Evolutionary conservation across 1,140 invertebrate species (phyloP).

Genomic region (Macrobrachium rosenbergii): DNA sequence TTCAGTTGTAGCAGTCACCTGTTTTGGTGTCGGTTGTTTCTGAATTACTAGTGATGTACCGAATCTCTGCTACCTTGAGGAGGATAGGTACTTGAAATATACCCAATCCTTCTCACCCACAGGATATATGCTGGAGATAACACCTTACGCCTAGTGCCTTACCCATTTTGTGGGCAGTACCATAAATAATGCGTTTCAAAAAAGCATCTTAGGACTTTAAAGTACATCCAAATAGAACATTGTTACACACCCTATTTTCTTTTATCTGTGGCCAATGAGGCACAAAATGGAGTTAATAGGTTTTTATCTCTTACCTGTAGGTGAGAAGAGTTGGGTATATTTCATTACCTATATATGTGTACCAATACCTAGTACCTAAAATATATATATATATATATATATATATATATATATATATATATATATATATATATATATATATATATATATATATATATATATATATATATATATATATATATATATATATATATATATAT

Average conservation of each 20-base stretch:
- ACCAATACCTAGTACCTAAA: slow-evolving; percentile 41
- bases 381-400: slow-evolving; percentile 26
- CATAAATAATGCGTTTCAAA: too few species aligned
- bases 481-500: slow-evolving; percentile 28
- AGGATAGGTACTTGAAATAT: too few species aligned
- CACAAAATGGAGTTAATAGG: background rate
- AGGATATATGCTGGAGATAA: too few species aligned
- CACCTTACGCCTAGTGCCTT: too few species aligned
- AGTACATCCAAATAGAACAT: background rate
- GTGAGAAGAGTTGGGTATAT: slow-evolving; percentile 16
- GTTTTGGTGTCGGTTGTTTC: too few species aligned
- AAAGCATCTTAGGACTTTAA: too few species aligned
- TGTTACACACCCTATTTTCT: background rate
- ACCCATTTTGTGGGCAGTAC: too few species aligned
- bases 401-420: slow-evolving; percentile 51
- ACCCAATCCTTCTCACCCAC: too few species aligned
- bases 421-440: background rate
- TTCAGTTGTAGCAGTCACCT: too few species aligned
- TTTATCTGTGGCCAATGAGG: background rate
- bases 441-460: slow-evolving; percentile 27
- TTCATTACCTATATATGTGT: slow-evolving; percentile 49
- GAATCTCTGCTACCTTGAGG: too few species aligned
- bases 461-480: slow-evolving; percentile 27
- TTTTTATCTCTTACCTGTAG: slow-evolving; percentile 15
- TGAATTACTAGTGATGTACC: too few species aligned